Evolutionary conservation across 1,140 invertebrate genomes (phyloP).

Genomic region (Eupristina koningsbergeri): DNA sequence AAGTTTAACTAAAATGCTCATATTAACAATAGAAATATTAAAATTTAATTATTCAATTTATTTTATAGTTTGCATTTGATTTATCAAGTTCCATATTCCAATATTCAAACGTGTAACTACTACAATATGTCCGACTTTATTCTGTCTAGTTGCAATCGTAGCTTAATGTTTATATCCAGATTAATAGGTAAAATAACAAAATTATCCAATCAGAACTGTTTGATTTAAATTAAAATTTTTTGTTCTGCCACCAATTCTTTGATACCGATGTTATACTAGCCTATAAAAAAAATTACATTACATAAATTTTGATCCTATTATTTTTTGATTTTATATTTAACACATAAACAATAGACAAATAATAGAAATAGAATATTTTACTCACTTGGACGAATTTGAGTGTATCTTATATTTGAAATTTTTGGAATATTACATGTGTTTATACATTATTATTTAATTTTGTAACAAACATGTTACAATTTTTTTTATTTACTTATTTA

Average conservation of each 20-base stretch:
- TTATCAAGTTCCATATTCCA: background rate
- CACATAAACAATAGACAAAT: too few relatives aligned
- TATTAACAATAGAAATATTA: background rate
- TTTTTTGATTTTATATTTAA: background rate
- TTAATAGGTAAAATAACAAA: background rate
- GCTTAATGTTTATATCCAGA: background rate
- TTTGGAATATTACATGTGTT: background rate
- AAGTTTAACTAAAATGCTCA: too few relatives aligned
- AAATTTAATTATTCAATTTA: background rate
- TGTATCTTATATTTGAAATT: background rate
- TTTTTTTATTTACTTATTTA: conserved; percentile 48
- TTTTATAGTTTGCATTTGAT: too few relatives aligned
- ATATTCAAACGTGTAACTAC: background rate
- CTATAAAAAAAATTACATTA: background rate
- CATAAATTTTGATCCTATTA: background rate
- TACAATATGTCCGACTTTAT: too few relatives aligned
- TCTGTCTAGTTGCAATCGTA: too few relatives aligned
- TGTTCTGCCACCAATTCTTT: background rate
- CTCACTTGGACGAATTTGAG: too few relatives aligned
- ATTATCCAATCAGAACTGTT: background rate
- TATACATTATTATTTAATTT: too few relatives aligned
- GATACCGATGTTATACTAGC: background rate
- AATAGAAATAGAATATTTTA: too few relatives aligned
- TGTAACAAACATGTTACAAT: conserved; percentile 19
- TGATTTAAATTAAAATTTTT: background rate